phyloP scores from a whole-genome alignment of 1,140 invertebrate genomes.

The Calosoma granatense region DNA sequence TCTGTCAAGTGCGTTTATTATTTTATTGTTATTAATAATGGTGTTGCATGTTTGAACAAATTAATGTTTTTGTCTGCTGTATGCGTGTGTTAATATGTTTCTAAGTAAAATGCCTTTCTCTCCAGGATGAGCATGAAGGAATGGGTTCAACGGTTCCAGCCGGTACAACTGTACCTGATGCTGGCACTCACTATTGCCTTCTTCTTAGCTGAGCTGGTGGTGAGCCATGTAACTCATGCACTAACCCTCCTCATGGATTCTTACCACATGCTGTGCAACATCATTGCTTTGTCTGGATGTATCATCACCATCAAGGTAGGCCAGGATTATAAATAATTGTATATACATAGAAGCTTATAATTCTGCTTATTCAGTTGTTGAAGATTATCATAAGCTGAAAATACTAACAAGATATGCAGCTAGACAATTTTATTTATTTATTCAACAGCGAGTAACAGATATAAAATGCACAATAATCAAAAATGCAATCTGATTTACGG shows the following conservation, averaged over 20 bases:
- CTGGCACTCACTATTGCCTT: constrained; percentile 58
- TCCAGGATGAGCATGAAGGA: constrained; percentile 56
- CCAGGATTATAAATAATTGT: constrained; percentile 22
- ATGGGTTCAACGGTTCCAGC: constrained; percentile 56
- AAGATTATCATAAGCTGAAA: too few relatives aligned
- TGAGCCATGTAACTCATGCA: constrained; percentile 71
- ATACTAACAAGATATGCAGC: too few relatives aligned
- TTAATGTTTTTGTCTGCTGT: not conserved
- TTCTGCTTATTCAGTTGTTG: too few relatives aligned
- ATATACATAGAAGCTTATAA: too few relatives aligned
- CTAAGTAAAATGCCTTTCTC: not conserved
- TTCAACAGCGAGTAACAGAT: too few relatives aligned
- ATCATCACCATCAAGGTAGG: constrained; percentile 67
- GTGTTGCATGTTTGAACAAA: too few relatives aligned
- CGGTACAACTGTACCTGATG: constrained; percentile 59
- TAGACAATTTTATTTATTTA: too few relatives aligned
- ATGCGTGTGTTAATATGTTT: too few relatives aligned
- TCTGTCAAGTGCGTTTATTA: too few relatives aligned
- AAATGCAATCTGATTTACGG: too few relatives aligned
- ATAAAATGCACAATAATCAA: too few relatives aligned
- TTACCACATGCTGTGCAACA: constrained; percentile 78
- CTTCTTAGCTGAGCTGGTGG: constrained; percentile 60
- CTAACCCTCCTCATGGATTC: constrained; percentile 73
- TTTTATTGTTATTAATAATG: too few relatives aligned
- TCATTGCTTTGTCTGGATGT: constrained; percentile 59